A percentile compares a stretch with the other conserved stretches of the same genome.
phyloP scores from a whole-genome alignment of 2,888 invertebrate species.

The Drosophila stalkeri region DNA sequence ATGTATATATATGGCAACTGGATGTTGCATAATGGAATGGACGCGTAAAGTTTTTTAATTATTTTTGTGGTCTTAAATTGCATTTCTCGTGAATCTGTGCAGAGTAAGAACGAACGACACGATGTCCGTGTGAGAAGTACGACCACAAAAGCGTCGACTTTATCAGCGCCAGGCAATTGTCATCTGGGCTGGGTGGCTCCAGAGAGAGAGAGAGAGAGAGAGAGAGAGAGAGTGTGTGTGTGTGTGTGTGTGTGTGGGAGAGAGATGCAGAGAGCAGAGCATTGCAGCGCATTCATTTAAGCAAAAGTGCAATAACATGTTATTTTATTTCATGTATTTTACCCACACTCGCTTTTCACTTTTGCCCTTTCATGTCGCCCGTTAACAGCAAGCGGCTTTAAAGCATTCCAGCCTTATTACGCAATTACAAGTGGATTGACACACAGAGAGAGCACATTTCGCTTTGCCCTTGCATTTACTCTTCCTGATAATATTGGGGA shows the following conservation, averaged over 20 bases:
- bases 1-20: slow-evolving; percentile 6
- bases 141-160: slow-evolving; percentile 68
- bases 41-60: slow-evolving; percentile 72
- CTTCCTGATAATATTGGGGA: slow-evolving; percentile 52
- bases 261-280: background rate
- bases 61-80: slow-evolving; percentile 77
- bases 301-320: slow-evolving; percentile 77
- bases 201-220: background rate
- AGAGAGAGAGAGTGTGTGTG: too few relatives aligned
- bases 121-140: slow-evolving; percentile 31
- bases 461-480: slow-evolving; percentile 43
- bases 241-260: background rate
- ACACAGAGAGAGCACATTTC: slow-evolving; percentile 16
- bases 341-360: slow-evolving; percentile 28
- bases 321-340: slow-evolving; percentile 61
- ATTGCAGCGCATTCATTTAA: slow-evolving; percentile 55
- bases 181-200: slow-evolving; percentile 20
- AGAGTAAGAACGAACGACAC: slow-evolving; percentile 14
- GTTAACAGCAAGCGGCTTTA: slow-evolving; percentile 71
- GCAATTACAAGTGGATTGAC: slow-evolving; percentile 66
- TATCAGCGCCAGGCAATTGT: slow-evolving; percentile 64
- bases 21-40: slow-evolving; percentile 15
- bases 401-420: slow-evolving; percentile 69
- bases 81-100: slow-evolving; percentile 52
- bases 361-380: slow-evolving; percentile 23